Conservation (phyloP, 2,113 vertebrate species). For the Typhlomys cinereus region DNA sequence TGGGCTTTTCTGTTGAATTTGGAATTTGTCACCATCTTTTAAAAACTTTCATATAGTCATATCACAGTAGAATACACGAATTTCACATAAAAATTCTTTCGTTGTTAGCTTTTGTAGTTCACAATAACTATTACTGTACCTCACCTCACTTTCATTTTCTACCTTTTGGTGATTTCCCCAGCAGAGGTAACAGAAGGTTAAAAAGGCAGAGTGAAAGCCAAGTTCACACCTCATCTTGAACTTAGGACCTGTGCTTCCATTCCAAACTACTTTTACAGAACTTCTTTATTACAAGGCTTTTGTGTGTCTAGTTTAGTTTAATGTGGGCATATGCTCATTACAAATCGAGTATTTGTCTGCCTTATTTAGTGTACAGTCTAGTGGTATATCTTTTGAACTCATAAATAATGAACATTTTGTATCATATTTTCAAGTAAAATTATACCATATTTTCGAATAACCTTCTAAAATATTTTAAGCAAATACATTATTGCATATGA, state of each 20-base stretch:
- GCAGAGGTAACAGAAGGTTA: neutral
- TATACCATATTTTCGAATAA: conserved; percentile 34
- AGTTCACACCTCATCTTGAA: neutral
- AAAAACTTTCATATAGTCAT: neutral
- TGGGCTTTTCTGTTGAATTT: neutral
- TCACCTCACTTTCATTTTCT: neutral
- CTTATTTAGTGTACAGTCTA: conserved; percentile 21
- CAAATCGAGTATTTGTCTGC: neutral
- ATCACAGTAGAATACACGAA: neutral
- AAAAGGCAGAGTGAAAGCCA: neutral
- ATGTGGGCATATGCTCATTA: neutral
- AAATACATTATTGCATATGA: conserved; percentile 2
- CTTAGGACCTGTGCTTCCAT: neutral
- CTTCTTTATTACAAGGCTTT: neutral
- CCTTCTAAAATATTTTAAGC: conserved; percentile 48
- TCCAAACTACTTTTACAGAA: neutral
- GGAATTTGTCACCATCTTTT: neutral
- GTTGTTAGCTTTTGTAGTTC: neutral
- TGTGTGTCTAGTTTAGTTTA: neutral
- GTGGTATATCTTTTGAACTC: neutral
- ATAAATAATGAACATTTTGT: neutral
- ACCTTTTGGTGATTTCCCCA: too few relatives aligned
- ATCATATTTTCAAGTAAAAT: conserved; percentile 15
- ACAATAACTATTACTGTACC: neutral
- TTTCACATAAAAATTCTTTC: neutral